phyloP scores from a whole-genome alignment of 2,113 vertebrate species.

The Verasper variegatus region DNA sequence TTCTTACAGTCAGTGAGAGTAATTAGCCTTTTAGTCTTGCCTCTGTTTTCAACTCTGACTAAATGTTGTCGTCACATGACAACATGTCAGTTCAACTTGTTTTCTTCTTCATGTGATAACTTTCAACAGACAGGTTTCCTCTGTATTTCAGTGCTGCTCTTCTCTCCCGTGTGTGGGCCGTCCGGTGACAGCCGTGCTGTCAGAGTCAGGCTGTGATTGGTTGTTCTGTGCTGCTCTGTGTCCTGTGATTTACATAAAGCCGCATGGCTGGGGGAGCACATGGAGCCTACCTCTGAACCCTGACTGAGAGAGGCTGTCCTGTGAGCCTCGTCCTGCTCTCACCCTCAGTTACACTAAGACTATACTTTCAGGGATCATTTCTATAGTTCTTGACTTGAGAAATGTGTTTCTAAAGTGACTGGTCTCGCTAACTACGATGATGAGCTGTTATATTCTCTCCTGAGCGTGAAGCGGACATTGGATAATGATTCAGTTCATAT shows the following conservation, averaged over 20 bases:
- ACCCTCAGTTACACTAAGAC: not conserved
- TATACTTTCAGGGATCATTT: slow-evolving; percentile 82
- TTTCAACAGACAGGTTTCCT: too few species aligned
- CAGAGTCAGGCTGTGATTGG: not conserved
- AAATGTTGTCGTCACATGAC: too few species aligned
- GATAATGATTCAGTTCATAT: slow-evolving; percentile 49
- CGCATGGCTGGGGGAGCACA: not conserved
- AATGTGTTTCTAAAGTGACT: slow-evolving; percentile 74
- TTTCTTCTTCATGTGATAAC: too few species aligned
- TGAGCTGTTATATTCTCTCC: slow-evolving; percentile 54
- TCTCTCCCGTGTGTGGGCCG: not conserved
- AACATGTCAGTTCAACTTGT: too few species aligned
- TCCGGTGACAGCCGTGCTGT: not conserved
- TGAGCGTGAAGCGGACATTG: slow-evolving; percentile 61
- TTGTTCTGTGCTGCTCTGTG: not conserved
- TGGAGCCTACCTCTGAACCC: not conserved
- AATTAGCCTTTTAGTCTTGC: not conserved
- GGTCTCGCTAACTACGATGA: slow-evolving; percentile 71
- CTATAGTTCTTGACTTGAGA: slow-evolving; percentile 73
- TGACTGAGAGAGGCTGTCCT: slow-evolving; percentile 10
- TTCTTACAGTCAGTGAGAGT: too few species aligned
- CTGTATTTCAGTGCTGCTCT: too few species aligned
- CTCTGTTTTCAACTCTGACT: not conserved
- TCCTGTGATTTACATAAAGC: not conserved
- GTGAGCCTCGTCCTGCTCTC: too few species aligned